Base-by-base conservation (phyloP, 2,888 invertebrate species). In the Calameuta filiformis region DNA sequence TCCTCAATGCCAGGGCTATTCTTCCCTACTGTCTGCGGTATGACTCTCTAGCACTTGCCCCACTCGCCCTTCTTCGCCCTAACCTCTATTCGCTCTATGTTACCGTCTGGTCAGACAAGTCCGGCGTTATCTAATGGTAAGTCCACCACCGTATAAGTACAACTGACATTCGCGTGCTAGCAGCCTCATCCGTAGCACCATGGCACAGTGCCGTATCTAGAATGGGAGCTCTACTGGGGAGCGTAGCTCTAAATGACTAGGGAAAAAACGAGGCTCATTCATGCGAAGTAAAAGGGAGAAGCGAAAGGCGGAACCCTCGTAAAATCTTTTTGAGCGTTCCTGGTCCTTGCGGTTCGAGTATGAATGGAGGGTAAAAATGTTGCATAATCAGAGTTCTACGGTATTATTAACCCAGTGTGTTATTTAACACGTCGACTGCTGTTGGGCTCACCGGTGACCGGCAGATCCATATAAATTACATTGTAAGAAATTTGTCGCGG, bases 111-210 rank as follows among this genome's bases (percentile, higher is more conserved):
- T 71, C 71, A 31, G 12, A 31, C 31, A 71, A 30, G 71, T 31
- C 9, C 12, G 15, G 31, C 31, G 71, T 31, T 71, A 71, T 71
- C 71, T 71, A 71, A 71, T 71, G n/a, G 71, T 71, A 71, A 71
- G 71, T 71, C 33, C 15, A 23, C 71, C 31, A 1, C 71, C 71
- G 71, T 71, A 71, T 71, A 71, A 12, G 71, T 71, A 71, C 71
- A 71, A 71, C 71, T 31, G 33, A 34, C 71, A 71, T 56, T 56
- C 23, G 56, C 56, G 56, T 56, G 23, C 56, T 15, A 56, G 23
- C 23, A 2, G 23, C 56, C 23, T 37, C 23, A 56, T 56, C 9
- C 56, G 9, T 56, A 23, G 23, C 56, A 56, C 56, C 9, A 40
- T 15, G 15, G 15, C 40, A 40, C 40, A 40, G 56, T 23, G 56